Percentiles rank a stretch among this genome's conserved stretches.
These are phyloP conservation scores for Thunnus maccoyii DNA, from an alignment of 2,113 vertebrate species.

Conservation along the genomic window DNA sequence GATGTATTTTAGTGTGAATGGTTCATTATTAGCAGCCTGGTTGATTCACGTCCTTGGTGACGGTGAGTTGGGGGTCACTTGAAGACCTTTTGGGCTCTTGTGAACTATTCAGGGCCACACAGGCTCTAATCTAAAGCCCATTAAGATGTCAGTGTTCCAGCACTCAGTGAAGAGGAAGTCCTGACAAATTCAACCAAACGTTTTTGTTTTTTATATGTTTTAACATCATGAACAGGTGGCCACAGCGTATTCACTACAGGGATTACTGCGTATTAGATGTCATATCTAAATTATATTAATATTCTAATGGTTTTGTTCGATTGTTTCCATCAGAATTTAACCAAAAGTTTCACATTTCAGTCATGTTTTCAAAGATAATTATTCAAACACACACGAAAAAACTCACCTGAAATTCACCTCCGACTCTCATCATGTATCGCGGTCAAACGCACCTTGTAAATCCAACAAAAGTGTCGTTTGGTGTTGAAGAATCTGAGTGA, in stretches of 20 bases:
- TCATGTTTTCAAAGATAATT: not conserved
- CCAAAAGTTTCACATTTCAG: rapidly evolving
- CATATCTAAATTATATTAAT: no score
- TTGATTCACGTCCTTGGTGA: no score
- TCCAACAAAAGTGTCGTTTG: constrained; percentile 37
- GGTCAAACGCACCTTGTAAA: constrained; percentile 6
- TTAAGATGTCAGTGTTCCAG: not conserved
- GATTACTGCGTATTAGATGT: no score
- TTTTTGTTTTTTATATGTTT: not conserved
- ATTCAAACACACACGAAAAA: not conserved
- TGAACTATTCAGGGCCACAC: not conserved
- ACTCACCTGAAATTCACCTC: constrained; percentile 70
- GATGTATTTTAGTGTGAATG: not conserved
- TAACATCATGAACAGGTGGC: not conserved
- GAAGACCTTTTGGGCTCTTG: not conserved
- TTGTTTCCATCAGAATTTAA: not conserved
- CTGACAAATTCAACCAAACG: not conserved
- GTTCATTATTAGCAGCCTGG: not conserved
- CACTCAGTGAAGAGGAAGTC: not conserved
- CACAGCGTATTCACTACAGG: no score
- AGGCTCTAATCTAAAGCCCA: constrained; percentile 44
- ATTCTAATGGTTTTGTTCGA: no score
- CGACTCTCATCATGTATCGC: constrained; percentile 52
- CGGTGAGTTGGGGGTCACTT: not conserved
- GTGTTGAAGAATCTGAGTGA: not conserved